Evolutionary conservation across 2,888 invertebrate species (phyloP), one percentile per base, ranked within the genome.

Genomic region (Parthenolecanium corni): DNA sequence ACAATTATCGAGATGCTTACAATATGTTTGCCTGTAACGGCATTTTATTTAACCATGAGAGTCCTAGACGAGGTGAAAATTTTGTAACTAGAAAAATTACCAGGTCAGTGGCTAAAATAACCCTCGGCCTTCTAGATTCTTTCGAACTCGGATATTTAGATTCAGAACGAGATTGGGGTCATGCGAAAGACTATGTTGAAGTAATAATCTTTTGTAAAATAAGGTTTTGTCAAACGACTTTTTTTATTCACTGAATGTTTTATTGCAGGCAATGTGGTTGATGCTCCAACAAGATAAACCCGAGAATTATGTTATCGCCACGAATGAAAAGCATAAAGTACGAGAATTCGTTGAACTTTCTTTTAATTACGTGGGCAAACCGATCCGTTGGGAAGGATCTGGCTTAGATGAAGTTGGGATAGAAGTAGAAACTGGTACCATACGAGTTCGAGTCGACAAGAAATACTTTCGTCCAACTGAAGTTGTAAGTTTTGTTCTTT

Each of bases 71-170:
- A 67, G 95, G 97, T 12, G 97, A 97, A 76, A 99, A 91, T 72
- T 98, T 98, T 77, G 98, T 98, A 6, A 98, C 98, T 0, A 80
- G 98, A 67, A 98, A 98, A 77, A 93, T 98, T 66, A 97, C 98
- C 0, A 80, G 98, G 42, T 92, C 90, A 1, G 96, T 99, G 21
- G 94, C 98, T 9, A 98, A 98, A 78, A 97, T 99, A 69, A 81
- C 82, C 64, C 79, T 95, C 9, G 92, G 93, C 0, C 82, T 91
- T 65, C 82, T 92, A 73, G 85, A 91, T 65, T 79, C 76, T 66
- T 75, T 97, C 61, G 93, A 95, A 73, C 77, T 99, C 64, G 98
- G 98, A 18, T 95, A 94, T 74, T 76, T 98, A 70, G 94, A 96
- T 74, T 88, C 97, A 16, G 86, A 88, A 73, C 80, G 98, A 70